Evolutionary conservation across 2,113 vertebrate species (phyloP).

Genomic region (Lagopus muta): DNA sequence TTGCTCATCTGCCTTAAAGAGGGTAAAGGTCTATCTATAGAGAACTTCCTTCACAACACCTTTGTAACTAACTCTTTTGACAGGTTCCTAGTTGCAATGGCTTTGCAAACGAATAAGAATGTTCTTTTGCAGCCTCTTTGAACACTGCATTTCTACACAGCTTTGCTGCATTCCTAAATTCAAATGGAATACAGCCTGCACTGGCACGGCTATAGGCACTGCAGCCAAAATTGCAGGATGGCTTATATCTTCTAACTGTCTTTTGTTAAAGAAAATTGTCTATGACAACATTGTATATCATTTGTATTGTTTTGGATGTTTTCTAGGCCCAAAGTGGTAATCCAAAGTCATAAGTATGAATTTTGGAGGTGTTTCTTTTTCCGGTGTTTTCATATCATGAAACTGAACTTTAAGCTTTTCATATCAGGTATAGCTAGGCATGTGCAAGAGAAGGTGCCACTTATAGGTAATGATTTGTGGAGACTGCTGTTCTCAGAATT

Average conservation of each 20-base stretch:
- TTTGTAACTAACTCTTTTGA: neutral
- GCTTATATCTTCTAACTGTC: neutral
- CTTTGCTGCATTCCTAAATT: neutral
- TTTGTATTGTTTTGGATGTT: neutral
- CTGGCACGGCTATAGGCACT: neutral
- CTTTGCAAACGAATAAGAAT: neutral
- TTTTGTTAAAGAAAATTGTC: neutral
- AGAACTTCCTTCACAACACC: neutral
- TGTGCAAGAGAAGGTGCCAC: neutral
- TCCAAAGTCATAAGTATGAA: neutral
- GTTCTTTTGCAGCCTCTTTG: neutral
- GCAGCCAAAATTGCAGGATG: neutral
- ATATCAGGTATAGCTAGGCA: no score
- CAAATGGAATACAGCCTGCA: accelerated
- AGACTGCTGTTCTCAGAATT: neutral
- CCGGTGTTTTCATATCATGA: neutral
- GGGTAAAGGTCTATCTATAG: neutral
- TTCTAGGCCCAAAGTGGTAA: neutral
- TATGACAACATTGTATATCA: accelerated
- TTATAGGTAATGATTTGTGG: neutral
- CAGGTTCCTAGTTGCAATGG: neutral
- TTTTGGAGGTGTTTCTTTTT: neutral
- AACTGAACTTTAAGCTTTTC: neutral
- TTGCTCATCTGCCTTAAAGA: neutral
- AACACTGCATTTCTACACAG: neutral